Percentiles rank a stretch among this genome's conserved stretches.
These are phyloP conservation scores for Athene noctua DNA, from an alignment of 2,113 vertebrate species.

Conservation along the genomic window DNA sequence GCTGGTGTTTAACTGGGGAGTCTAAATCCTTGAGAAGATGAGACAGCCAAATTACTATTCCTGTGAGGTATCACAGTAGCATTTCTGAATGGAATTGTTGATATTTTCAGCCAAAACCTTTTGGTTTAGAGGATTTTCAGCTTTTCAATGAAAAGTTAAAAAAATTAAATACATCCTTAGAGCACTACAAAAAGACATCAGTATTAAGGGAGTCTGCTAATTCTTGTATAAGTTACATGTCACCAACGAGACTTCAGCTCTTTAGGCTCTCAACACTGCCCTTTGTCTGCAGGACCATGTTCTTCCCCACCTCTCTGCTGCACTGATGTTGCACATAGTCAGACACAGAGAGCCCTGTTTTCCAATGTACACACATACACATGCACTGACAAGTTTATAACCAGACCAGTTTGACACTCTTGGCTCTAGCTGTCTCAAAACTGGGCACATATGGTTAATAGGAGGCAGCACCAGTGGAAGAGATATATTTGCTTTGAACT, in stretches of 20 bases:
- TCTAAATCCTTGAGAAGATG: background rate
- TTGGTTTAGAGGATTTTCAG: background rate
- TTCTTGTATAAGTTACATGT: background rate
- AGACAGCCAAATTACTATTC: background rate
- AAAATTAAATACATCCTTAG: background rate
- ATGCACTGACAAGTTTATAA: background rate
- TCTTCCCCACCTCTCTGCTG: background rate
- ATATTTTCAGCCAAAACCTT: background rate
- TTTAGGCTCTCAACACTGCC: background rate
- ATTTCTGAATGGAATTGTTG: background rate
- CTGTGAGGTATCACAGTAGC: background rate
- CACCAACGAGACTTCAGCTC: background rate
- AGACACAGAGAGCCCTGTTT: background rate
- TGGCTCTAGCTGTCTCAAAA: background rate
- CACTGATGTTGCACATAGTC: background rate
- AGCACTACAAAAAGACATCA: background rate
- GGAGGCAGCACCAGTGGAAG: background rate
- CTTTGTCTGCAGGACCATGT: background rate
- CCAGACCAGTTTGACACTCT: background rate
- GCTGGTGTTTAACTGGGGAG: background rate
- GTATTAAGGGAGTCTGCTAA: background rate
- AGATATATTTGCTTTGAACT: slow-evolving; percentile 24
- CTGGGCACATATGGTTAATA: background rate
- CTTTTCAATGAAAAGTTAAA: background rate
- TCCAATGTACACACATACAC: background rate